Evolutionary conservation across 1,140 invertebrate genomes (phyloP), one percentile per base, ranked within the genome.

Genomic region (Cylas formicarius): DNA sequence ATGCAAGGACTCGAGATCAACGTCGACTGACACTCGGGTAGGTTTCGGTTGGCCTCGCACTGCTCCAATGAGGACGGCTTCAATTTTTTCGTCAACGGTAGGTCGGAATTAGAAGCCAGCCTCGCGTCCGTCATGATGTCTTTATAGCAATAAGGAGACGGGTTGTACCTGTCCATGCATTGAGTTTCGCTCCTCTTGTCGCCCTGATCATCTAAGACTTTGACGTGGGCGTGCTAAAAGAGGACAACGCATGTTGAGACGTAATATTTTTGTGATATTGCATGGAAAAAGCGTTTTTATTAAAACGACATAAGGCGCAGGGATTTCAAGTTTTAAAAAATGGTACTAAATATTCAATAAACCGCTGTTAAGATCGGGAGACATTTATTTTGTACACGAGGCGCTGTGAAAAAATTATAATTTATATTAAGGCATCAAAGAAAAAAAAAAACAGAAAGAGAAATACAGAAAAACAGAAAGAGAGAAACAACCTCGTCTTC

Each of bases 61-160:
- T 59, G 57, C 7, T 56, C 51, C 11, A 40, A 11, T 4, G 42
- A 50, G 3, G 52, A 16, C 8, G 51, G 39, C 24, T 38, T 38
- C 7, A 48, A 36, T 23, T 52, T 37, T 26, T 53, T 53, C 26
- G 46, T 37, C 4, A 40, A 41, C 23, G 52, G 48, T 10, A 50
- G 32, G 20, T 58, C 56, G 1, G 56, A 52, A 19, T 53, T 50
- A 5, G 46, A 33, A 34, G 33, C 56, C 17, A 51, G 24, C 18
- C 60, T 77, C 60, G 81, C 77, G 38, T 63, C 57, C 14, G 55
- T 51, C 48, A 62, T 55, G 18, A 64, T 64, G 29, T 63, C 84
- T 52, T 84, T 83, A 55, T 88, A 89, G 60, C 84, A 87, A 65
- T 86, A 87, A 2, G 84, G 83, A 67, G 85, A 86, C 13, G 83